Evolutionary conservation across 2,888 invertebrate species (phyloP).

Genomic region (Drosophila cyrtoloma): DNA sequence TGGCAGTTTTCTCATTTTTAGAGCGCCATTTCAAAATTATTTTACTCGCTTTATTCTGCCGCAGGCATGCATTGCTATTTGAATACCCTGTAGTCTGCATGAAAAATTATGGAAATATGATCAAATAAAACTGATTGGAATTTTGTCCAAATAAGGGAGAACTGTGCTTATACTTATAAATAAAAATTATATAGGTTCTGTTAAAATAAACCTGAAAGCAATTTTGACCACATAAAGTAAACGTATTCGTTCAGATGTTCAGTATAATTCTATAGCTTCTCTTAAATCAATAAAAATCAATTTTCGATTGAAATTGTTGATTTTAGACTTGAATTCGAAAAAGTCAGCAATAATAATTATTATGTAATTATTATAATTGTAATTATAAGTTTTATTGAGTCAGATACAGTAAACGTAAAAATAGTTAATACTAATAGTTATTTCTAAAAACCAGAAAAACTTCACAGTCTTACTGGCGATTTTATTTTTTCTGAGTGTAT

Average conservation of each 20-base stretch:
- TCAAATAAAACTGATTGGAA: too few relatives aligned
- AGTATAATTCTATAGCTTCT: background rate
- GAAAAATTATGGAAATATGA: background rate
- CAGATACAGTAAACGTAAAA: background rate
- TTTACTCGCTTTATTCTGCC: background rate
- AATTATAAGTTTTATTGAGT: background rate
- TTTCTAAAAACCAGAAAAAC: background rate
- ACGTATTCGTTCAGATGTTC: background rate
- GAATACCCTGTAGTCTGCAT: background rate
- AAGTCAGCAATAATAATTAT: background rate
- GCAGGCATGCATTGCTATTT: background rate
- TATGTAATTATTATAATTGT: background rate
- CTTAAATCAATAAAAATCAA: background rate
- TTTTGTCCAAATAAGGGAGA: background rate
- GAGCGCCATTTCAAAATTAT: constrained; percentile 29
- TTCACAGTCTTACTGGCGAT: too few relatives aligned
- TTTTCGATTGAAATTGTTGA: background rate
- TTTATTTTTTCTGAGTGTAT: background rate
- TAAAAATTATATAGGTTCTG: background rate
- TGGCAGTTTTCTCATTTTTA: constrained; percentile 32
- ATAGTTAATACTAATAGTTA: background rate
- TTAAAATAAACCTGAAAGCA: background rate
- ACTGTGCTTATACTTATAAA: background rate
- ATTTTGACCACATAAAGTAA: background rate
- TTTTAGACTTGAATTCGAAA: background rate